A percentile compares a stretch with the other conserved stretches of the same genome.
Conservation (phyloP, 2,888 invertebrate genomes). For the Pelosia muscerda region DNA sequence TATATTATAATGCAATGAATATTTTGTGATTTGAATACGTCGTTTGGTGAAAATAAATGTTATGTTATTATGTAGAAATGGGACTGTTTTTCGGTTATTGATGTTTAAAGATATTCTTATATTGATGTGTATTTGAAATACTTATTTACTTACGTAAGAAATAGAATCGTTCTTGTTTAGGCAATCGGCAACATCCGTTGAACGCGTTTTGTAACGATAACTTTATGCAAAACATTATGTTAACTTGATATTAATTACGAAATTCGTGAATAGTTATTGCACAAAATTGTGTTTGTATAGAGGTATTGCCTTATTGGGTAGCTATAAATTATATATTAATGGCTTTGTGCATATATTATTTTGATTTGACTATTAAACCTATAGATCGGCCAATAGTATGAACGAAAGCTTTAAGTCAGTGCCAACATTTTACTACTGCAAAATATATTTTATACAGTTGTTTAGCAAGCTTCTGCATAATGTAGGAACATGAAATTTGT, state of each 20-base stretch:
- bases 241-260: no score
- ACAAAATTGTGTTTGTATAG: background rate
- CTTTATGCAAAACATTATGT: background rate
- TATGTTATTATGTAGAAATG: background rate
- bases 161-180: background rate
- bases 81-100: background rate
- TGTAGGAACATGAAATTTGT: background rate
- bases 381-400: constrained; percentile 35
- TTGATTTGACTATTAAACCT: constrained; percentile 22
- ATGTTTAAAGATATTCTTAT: no score
- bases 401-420: constrained; percentile 21
- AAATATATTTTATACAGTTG: background rate
- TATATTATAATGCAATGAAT: no score
- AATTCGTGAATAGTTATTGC: background rate
- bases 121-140: no score
- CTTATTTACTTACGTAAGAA: background rate
- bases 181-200: background rate
- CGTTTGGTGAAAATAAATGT: background rate
- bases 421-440: constrained; percentile 16
- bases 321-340: background rate
- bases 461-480: background rate
- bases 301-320: constrained; percentile 10
- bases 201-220: background rate
- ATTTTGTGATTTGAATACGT: no score
- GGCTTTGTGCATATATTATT: constrained; percentile 7